Conservation (phyloP, 2,888 invertebrate genomes). For the Sepiola atlantica region DNA sequence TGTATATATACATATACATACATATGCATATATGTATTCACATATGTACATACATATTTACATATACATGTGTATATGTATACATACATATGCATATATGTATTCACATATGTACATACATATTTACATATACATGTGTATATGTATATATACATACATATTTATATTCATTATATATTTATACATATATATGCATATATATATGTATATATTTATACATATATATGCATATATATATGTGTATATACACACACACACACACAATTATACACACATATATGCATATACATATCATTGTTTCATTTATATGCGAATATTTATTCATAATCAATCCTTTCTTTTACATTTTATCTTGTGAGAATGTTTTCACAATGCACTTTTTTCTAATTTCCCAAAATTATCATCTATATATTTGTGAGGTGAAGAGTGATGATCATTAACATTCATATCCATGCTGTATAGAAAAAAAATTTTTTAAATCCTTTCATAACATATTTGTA, state of each 20-base stretch:
- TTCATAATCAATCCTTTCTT: not conserved
- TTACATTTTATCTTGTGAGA: not conserved
- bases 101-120: not conserved
- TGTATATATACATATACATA: not conserved
- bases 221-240: not conserved
- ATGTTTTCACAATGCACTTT: constrained; percentile 20
- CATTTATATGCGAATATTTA: not conserved
- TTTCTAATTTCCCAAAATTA: not conserved
- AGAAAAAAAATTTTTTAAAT: not conserved
- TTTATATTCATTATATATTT: not conserved
- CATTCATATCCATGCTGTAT: not conserved
- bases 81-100: not conserved
- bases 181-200: not conserved
- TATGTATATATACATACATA: not conserved
- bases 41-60: not conserved
- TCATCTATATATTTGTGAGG: not conserved
- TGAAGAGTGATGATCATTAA: not conserved
- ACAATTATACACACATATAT: not conserved
- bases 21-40: not conserved
- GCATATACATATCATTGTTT: not conserved
- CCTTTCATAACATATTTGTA: not conserved
- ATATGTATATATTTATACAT: not conserved
- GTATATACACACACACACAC: not conserved
- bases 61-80: not conserved
- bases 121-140: not conserved